These are phyloP conservation scores for Rhogogaster chlorosoma DNA, from an alignment of 2,888 invertebrate species.

Conservation along the genomic window DNA sequence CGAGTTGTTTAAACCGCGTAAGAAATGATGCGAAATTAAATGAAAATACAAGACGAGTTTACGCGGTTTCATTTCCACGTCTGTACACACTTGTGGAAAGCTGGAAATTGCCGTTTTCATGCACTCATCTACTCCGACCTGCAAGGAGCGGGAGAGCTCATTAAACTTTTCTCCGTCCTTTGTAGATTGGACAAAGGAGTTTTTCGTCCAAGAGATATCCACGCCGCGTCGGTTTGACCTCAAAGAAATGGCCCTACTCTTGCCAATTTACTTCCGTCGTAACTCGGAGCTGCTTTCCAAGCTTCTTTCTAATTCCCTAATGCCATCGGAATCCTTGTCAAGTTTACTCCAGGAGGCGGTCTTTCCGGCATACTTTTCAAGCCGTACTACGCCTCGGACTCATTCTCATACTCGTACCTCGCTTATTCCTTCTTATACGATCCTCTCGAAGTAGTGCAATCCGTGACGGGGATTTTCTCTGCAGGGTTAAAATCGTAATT, in stretches of 20 bases:
- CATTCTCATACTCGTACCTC: neutral
- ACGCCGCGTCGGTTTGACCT: neutral
- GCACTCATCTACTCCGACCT: neutral
- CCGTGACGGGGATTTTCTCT: slow-evolving; percentile 59
- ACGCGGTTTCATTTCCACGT: neutral
- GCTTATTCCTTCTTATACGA: neutral
- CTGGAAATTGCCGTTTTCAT: neutral
- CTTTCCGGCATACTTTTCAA: neutral
- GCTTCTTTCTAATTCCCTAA: slow-evolving; percentile 25
- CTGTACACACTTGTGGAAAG: neutral
- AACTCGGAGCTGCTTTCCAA: neutral
- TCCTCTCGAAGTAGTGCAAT: slow-evolving; percentile 36
- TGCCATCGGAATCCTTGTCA: slow-evolving; percentile 8
- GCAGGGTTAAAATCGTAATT: slow-evolving; percentile 63
- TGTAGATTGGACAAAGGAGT: slow-evolving; percentile 23
- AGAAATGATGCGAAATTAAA: neutral
- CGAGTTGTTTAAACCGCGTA: neutral
- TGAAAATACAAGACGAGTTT: neutral
- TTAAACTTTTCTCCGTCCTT: neutral
- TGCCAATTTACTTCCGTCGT: slow-evolving; percentile 22
- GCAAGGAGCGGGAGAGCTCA: neutral
- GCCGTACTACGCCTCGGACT: neutral
- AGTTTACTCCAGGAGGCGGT: neutral
- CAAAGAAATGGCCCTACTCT: neutral
- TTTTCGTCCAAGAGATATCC: neutral